Base-by-base conservation (phyloP, 2,888 invertebrate genomes). In the Morpho achilles region DNA sequence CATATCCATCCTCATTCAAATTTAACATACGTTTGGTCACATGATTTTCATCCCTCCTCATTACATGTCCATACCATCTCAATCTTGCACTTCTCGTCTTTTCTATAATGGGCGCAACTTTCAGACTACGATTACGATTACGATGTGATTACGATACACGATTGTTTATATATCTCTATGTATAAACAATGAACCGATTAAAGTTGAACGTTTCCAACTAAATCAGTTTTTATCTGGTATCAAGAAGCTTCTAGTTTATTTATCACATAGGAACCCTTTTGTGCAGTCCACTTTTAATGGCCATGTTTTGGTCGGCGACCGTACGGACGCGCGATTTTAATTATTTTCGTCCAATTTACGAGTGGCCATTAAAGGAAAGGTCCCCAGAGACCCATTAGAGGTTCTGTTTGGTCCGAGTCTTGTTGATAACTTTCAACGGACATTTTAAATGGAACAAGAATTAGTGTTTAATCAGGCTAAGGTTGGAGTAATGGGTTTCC, bases 281-380 rank as follows among this genome's bases (percentile, higher is more conserved):
- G 79, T 79, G 72, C 74, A 73, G 73, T 77, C 77, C 79, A 78
- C 76, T 72, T 70, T 75, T 87, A 89, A 89, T 86, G 83, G 86
- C 74, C 75, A 69, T 88, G 88, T 88, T 89, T 87, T 84, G 87
- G 88, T 80, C 83, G 73, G 73, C 71, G 72, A 70, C 71, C 75
- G 75, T 77, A 77, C 70, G 82, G 80, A 79, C 72, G 82, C 76
- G 80, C 82, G 82, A 86, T 90, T 90, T 89, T 89, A 90, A 89
- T 90, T 90, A 89, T 90, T 89, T 89, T 87, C 88, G 83, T 82
- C 79, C 88, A 89, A 89, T 90, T 90, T 90, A 90, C 89, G 88
- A 86, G 84, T 85, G 79, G 78, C 85, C 85, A 85, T 89, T 89
- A 89, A 86, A 88, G 87, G 77, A 85, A 74, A 75, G 83, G 80